Conservation (phyloP, 2,113 vertebrate genomes). For the Callopanchax toddi region DNA sequence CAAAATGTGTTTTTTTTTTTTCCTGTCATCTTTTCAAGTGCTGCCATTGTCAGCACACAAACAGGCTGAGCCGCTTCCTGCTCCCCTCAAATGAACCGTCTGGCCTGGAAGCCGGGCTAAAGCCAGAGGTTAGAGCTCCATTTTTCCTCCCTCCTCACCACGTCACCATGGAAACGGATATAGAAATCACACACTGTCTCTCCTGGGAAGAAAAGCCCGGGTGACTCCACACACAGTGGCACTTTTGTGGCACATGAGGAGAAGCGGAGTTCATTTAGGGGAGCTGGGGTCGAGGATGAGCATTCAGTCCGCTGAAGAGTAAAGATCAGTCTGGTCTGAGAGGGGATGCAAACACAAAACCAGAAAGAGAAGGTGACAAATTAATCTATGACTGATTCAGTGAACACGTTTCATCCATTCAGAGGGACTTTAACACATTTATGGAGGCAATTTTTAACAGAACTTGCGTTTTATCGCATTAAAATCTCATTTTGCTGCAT, state of each 20-base stretch:
- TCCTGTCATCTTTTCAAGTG: slow-evolving; percentile 86
- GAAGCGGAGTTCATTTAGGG: slow-evolving; percentile 90
- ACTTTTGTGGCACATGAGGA: slow-evolving; percentile 93
- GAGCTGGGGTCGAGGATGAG: slow-evolving; percentile 89
- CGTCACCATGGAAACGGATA: slow-evolving; percentile 99
- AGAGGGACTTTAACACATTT: background rate
- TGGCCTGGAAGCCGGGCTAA: slow-evolving; percentile 85
- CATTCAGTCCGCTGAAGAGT: slow-evolving; percentile 90
- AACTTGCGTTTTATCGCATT: background rate
- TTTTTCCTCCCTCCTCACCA: slow-evolving; percentile 90
- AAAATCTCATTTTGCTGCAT: slow-evolving; percentile 36
- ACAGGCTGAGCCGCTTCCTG: slow-evolving; percentile 88
- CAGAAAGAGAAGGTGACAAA: slow-evolving; percentile 38
- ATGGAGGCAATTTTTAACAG: too few species aligned
- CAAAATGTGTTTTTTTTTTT: slow-evolving; percentile 89
- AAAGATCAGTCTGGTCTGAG: slow-evolving; percentile 87
- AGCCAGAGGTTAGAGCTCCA: slow-evolving; percentile 92
- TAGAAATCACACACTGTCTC: slow-evolving; percentile 98
- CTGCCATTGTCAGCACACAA: slow-evolving; percentile 89
- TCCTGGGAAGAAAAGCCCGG: slow-evolving; percentile 90
- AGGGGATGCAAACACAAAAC: slow-evolving; percentile 41
- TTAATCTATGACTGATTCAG: slow-evolving; percentile 36
- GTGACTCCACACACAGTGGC: slow-evolving; percentile 92
- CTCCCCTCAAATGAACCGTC: slow-evolving; percentile 78
- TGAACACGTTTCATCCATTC: background rate